Evolutionary conservation across 2,888 invertebrate species (phyloP).

Genomic region (Lordiphosa andalusiaca): DNA sequence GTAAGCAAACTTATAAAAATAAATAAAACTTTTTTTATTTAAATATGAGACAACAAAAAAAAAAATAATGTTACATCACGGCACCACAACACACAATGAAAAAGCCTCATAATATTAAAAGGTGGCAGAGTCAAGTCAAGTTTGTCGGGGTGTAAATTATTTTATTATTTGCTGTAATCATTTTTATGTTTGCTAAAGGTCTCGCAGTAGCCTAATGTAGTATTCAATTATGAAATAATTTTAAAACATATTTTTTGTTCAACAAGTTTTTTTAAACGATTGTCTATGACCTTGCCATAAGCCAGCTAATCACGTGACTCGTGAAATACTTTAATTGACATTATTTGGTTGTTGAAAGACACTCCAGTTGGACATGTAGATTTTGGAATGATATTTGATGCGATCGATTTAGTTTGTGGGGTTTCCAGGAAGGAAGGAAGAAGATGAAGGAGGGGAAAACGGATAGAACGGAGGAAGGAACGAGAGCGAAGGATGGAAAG

Average conservation of each 20-base stretch:
- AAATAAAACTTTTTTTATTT: constrained; percentile 35
- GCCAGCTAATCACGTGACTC: too few relatives aligned
- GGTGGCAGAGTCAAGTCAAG: constrained; percentile 7
- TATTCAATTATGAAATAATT: constrained; percentile 7
- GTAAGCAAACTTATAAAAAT: constrained; percentile 42
- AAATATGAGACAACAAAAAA: constrained; percentile 37
- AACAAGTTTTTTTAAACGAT: constrained; percentile 4
- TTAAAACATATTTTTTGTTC: constrained; percentile 1
- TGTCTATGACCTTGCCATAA: neutral
- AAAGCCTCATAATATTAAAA: constrained; percentile 10
- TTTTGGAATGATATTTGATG: too few relatives aligned
- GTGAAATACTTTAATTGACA: too few relatives aligned
- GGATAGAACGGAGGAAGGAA: too few relatives aligned
- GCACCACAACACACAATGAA: neutral
- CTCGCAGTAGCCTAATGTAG: constrained; percentile 23
- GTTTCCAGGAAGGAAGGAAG: too few relatives aligned
- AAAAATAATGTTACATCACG: constrained; percentile 32
- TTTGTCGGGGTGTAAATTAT: constrained; percentile 34
- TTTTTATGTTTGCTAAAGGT: constrained; percentile 40
- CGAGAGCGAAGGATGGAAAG: too few relatives aligned
- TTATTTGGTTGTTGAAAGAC: too few relatives aligned
- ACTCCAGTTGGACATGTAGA: too few relatives aligned
- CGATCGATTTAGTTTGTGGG: too few relatives aligned
- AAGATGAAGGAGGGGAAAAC: too few relatives aligned
- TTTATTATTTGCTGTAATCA: constrained; percentile 38